Conservation (phyloP, 2,113 vertebrate species). For the Cisticola juncidis region DNA sequence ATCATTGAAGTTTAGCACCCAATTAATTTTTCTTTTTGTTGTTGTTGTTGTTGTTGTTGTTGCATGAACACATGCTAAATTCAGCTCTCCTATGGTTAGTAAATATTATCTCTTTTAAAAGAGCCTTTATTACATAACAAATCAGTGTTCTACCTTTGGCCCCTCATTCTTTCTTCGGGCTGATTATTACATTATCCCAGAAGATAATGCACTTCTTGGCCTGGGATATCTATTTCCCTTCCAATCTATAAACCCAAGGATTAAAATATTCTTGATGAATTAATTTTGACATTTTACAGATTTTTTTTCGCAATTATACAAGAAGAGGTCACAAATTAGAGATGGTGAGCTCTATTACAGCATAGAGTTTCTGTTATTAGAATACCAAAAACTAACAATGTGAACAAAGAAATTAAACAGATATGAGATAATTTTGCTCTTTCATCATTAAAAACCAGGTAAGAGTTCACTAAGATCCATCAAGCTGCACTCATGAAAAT, state of each 20-base stretch:
- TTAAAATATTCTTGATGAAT: conserved; percentile 5
- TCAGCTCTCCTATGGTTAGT: neutral
- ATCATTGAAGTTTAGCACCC: neutral
- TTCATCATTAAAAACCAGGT: neutral
- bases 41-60: too few relatives aligned
- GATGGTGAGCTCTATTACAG: neutral
- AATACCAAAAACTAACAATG: neutral
- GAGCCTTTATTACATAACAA: neutral
- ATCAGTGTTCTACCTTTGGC: neutral
- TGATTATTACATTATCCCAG: neutral
- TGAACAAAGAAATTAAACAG: neutral
- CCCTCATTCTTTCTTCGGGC: neutral
- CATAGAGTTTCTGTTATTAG: neutral
- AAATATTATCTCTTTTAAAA: neutral
- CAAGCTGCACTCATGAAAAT: neutral
- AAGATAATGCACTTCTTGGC: neutral
- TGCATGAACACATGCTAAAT: neutral
- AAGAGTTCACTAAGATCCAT: neutral
- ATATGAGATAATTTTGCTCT: neutral
- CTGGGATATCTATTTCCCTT: neutral
- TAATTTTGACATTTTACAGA: conserved; percentile 7
- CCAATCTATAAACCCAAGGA: conserved; percentile 2
- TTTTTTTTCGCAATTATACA: neutral
- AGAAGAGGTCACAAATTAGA: neutral
- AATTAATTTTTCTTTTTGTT: neutral